Conservation (phyloP, 2,888 invertebrate species). For the Endotricha flammealis region DNA sequence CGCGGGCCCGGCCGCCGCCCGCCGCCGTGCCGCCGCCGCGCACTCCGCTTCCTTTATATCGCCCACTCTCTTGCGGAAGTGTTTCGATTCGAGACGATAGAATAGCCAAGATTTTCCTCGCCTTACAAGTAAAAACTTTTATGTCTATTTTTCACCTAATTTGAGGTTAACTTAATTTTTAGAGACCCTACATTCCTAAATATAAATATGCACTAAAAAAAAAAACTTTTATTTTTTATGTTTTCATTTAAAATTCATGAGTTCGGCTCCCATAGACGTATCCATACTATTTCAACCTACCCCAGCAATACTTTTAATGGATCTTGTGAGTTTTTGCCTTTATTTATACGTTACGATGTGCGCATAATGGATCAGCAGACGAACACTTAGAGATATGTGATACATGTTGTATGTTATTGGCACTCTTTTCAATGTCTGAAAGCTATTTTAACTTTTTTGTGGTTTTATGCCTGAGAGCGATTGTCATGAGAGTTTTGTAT, state of each 20-base stretch:
- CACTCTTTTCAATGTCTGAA: conserved; percentile 5
- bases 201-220: no score
- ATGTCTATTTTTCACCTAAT: no score
- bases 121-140: background rate
- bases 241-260: conserved; percentile 1
- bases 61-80: conserved; percentile 64
- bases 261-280: conserved; percentile 19
- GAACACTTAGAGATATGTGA: conserved; percentile 60
- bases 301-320: conserved; percentile 73
- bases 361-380: conserved; percentile 70
- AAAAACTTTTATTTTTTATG: no score
- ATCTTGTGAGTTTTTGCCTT: conserved; percentile 75
- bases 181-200: no score
- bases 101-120: conserved; percentile 30
- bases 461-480: conserved; percentile 10
- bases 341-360: conserved; percentile 74
- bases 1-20: conserved; percentile 41
- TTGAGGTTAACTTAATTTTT: no score
- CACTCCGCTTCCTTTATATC: conserved; percentile 58
- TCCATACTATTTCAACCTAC: conserved; percentile 44
- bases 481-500: background rate
- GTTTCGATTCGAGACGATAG: conserved; percentile 38
- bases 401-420: conserved; percentile 35
- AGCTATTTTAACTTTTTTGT: background rate
- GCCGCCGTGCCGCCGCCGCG: no score